Base-by-base conservation (phyloP, 2,797 vertebrate genomes). In the Vespertilio murinus region DNA sequence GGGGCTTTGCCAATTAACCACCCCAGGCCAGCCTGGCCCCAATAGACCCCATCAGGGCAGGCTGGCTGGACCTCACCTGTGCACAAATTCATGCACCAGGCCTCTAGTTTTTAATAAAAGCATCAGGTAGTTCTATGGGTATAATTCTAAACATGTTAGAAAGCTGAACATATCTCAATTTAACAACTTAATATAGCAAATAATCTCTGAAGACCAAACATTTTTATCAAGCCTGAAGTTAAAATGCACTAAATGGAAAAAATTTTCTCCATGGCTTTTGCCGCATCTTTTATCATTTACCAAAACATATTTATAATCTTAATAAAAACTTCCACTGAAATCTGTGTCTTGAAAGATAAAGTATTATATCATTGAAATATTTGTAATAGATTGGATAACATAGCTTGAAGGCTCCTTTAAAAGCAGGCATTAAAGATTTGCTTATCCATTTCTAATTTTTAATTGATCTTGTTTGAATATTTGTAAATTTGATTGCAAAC, bases 151-250 rank as follows among this genome's bases (percentile, higher is more conserved):
- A 64, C 5, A 56, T 10, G 49, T 91, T 30, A 65, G n/a, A 16
- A 77, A 94, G 61, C 6, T 70, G 54, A 64, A 13, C 11, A 22
- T 52, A 22, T 18, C n/a, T 81, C 12, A 12, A 74, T 81, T 90
- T 90, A 90, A 17, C 47, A 93, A 40, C 6, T 11, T 80, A 49
- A 20, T 13, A 89, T 30, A 94, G 23, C 35, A 96, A 97, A 91
- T 17, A 93, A 94, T 78, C 3, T 47, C 30, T 14, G 5, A 9
- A 64, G 13, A 22, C 92, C 9, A 93, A 71, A 5, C 8, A 42
- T 59, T 82, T 92, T 95, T 95, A 56, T 96, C 18, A 96, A 96
- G 33, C 23, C 42, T 86, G 67, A 91, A 95, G 90, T 52, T 38
- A 94, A 93, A 95, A 92, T 25, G 49, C 3, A 11, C 5, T 40